Base-by-base conservation (phyloP, 2,797 vertebrate species). In the Gymnopithys bicolor region DNA sequence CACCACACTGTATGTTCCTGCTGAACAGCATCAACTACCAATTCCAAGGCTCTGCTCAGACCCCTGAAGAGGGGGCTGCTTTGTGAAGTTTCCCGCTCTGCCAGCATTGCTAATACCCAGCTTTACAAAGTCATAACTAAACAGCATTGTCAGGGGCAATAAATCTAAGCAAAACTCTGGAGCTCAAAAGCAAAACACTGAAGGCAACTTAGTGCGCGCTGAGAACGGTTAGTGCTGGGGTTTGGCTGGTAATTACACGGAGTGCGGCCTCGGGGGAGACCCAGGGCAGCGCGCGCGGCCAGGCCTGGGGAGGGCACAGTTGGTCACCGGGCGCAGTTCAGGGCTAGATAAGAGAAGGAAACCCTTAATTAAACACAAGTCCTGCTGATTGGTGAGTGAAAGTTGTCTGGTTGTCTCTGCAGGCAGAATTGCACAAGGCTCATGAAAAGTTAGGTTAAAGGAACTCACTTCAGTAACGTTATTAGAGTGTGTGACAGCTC, bases 141-240 rank as follows among this genome's bases (percentile, higher is more conserved):
- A 94, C 28, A 86, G 74, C 75, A 45, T 83, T 96, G 95, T 95
- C 96, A 91, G 71, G 60, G 30, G 90, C 73, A 87, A 95, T 96
- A 92, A 97, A 91, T 92, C 64, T 32, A 63, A 80, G 85, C 23
- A 28, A 43, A 62, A 94, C 58, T 89, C 51, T 28, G 80, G 30
- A 77, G 56, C 71, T 91, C 90, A 52, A 39, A 78, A 93, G 85
- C 64, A 93, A 84, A 96, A 81, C 0, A 94, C 95, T 91, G 76
- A 95, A 94, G 95, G 95, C 96, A 63, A 95, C 67, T 79, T 89
- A 46, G 35, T 85, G 39, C 37, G 45, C 84, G 69, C 74, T 93
- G 53, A 51, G 81, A 93, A 14, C 67, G 52, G 66, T 87, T 87
- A 64, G 78, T 88, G 90, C 80, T 94, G 88, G 70, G 74, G 66